Evolutionary conservation across 2,888 invertebrate species (phyloP).

Genomic region (Standfussiana lucernea): DNA sequence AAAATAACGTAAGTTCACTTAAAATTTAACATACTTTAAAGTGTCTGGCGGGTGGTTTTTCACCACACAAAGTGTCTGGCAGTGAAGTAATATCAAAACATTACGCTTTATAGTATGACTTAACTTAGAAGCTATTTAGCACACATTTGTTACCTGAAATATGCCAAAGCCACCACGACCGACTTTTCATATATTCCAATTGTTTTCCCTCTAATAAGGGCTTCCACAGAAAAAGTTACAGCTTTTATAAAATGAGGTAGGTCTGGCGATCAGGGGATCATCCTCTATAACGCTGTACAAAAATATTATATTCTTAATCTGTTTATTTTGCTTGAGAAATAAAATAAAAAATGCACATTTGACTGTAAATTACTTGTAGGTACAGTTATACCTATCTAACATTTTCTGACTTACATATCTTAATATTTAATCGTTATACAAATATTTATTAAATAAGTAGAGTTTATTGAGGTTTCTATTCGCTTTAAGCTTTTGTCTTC

Average conservation of each 20-base stretch:
- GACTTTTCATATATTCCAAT: not conserved
- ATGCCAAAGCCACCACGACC: not conserved
- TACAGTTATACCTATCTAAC: not conserved
- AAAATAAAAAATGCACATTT: conserved; percentile 25
- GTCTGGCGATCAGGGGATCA: too few species aligned
- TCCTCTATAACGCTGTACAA: too few species aligned
- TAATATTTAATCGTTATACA: not conserved
- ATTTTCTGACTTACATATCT: conserved; percentile 17
- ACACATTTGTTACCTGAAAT: too few species aligned
- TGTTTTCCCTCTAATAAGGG: not conserved
- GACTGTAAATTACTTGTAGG: not conserved
- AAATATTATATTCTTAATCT: too few species aligned
- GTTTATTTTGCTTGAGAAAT: not conserved
- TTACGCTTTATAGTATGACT: not conserved
- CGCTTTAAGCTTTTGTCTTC: not conserved
- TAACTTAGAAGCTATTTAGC: not conserved
- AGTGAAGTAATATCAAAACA: too few species aligned
- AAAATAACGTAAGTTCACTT: too few species aligned
- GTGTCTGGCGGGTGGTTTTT: too few species aligned
- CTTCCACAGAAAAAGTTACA: not conserved
- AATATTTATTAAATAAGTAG: conserved; percentile 18
- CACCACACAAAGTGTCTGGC: too few species aligned
- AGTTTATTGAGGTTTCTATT: not conserved
- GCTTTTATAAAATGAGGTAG: not conserved
- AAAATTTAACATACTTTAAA: too few species aligned